Evolutionary conservation across 2,888 invertebrate genomes (phyloP), one percentile per base, ranked within the genome.

Genomic region (Pyrochroa serraticornis): DNA sequence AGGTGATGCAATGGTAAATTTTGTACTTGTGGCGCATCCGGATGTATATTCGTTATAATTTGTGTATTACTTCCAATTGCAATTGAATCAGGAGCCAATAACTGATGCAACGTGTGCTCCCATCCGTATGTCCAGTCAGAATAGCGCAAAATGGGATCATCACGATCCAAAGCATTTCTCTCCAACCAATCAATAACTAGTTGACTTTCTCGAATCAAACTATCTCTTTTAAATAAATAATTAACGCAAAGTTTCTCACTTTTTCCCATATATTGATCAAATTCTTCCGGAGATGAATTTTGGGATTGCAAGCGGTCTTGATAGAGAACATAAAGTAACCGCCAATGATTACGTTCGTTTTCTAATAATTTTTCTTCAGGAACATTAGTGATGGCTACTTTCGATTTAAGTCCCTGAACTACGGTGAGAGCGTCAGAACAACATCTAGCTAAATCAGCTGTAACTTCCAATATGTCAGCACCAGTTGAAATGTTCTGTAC

Each of bases 121-220:
- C 95, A 95, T 31, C 92, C 91, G 41, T 93, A 85, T 48, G 91
- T 89, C 69, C 84, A 84, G 76, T 95, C 95, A 31, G 92, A 89
- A 74, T 91, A 93, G 71, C 91, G 88, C 53, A 89, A 84, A 7
- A 87, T 81, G 56, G 85, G 74, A 46, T 75, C 73, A 49, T 77
- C 75, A 52, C 67, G 69, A 51, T 88, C 87, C 6, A 83, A 78
- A 10, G 93, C 90, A 75, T 90, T 91, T 35, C 87, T 85, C 78
- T 97, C 97, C 48, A 97, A 77, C 97, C 97, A 97, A 77, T 96
- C 96, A 14, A 96, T 89, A 36, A 97, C 87, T 43, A 95, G 76
- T 77, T 97, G 93, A 71, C 89, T 86, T 73, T 91, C 86, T 32
- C 91, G 79, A 62, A 74, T 83, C 69, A 77, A 75, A 54, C 77